phyloP scores from a whole-genome alignment of 2,113 vertebrate species.

The Tapirus terrestris region DNA sequence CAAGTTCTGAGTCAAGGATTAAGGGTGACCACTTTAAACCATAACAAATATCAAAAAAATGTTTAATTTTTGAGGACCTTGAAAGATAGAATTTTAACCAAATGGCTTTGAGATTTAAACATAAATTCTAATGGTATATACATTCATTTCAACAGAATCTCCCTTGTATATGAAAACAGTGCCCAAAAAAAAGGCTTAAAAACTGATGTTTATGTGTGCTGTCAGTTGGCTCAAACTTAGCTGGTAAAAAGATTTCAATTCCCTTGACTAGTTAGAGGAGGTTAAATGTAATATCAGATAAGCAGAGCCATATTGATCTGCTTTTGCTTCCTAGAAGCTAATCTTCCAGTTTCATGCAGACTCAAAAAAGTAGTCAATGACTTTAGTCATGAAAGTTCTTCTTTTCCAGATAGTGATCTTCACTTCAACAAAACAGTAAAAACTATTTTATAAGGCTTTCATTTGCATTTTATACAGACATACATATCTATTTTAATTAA shows the following conservation, averaged over 20 bases:
- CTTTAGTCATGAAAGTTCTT: slow-evolving; percentile 42
- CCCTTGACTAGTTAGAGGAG: slow-evolving; percentile 22
- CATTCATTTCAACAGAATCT: slow-evolving; percentile 1
- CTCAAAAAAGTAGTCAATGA: slow-evolving; percentile 44
- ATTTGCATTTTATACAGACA: slow-evolving; percentile 19
- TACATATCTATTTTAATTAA: neutral
- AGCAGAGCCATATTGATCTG: slow-evolving; percentile 63
- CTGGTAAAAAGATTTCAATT: slow-evolving; percentile 17
- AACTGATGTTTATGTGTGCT: neutral
- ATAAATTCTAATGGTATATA: neutral
- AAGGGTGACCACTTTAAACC: slow-evolving; percentile 67
- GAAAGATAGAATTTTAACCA: neutral
- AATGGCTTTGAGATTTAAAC: slow-evolving; percentile 4
- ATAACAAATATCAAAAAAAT: slow-evolving; percentile 67
- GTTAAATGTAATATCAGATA: slow-evolving; percentile 57
- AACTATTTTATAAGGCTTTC: neutral
- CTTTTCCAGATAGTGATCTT: slow-evolving; percentile 31
- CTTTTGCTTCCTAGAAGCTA: slow-evolving; percentile 58
- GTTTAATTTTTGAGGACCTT: neutral
- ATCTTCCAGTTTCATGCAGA: slow-evolving; percentile 42
- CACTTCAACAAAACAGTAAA: neutral
- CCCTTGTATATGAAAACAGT: neutral
- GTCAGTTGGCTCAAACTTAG: slow-evolving; percentile 12
- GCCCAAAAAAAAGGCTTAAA: neutral
- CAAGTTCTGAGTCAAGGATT: slow-evolving; percentile 58